Evolutionary conservation across 2,113 vertebrate genomes (phyloP).

Genomic region (Plectropomus leopardus): DNA sequence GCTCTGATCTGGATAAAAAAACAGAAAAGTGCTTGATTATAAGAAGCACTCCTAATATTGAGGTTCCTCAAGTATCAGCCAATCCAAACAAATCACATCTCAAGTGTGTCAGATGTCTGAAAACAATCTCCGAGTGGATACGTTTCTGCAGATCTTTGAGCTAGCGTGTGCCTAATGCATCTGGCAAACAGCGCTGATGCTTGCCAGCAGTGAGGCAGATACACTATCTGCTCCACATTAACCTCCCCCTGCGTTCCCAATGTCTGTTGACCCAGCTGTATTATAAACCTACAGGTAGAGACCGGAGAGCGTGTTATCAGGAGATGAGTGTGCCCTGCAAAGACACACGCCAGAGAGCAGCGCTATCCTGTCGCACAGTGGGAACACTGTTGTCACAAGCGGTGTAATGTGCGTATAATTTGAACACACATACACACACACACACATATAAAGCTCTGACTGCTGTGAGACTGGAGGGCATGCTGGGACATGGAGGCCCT

Average conservation of each 20-base stretch:
- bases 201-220: constrained; percentile 35
- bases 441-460: constrained; percentile 16
- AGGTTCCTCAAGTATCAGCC: neutral
- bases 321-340: neutral
- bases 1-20: neutral
- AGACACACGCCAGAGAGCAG: constrained; percentile 17
- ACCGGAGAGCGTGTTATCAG: constrained; percentile 14
- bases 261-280: constrained; percentile 62
- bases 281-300: constrained; percentile 49
- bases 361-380: constrained; percentile 1
- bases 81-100: constrained; percentile 36
- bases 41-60: neutral
- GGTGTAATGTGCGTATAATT: constrained; percentile 43
- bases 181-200: constrained; percentile 46
- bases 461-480: constrained; percentile 30
- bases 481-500: constrained; percentile 34
- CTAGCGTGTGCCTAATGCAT: constrained; percentile 25
- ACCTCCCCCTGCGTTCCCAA: constrained; percentile 58
- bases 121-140: constrained; percentile 30
- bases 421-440: constrained; percentile 27
- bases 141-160: neutral
- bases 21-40: neutral
- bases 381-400: neutral
- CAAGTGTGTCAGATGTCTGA: constrained; percentile 15
- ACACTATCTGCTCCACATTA: constrained; percentile 60